phyloP scores from a whole-genome alignment of 1,140 invertebrate species.

The Medauroidea extradentata region DNA sequence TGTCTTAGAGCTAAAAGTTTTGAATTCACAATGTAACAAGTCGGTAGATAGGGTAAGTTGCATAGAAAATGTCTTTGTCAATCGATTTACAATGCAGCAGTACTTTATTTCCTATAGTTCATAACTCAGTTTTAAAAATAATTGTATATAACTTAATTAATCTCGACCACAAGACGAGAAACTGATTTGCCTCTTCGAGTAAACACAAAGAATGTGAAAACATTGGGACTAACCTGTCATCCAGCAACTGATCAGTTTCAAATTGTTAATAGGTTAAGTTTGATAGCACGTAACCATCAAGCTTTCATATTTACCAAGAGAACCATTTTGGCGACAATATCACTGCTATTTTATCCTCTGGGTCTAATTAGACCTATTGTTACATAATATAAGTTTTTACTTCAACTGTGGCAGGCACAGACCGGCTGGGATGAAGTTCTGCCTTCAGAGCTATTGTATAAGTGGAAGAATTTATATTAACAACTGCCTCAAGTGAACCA shows the following conservation, averaged over 20 bases:
- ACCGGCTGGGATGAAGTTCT: background rate
- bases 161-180: constrained; percentile 9
- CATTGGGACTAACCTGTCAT: constrained; percentile 14
- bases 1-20: no score
- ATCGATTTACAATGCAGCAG: no score
- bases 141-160: background rate
- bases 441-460: no score
- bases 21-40: no score
- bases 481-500: constrained; percentile 11
- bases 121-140: background rate
- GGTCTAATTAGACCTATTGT: background rate
- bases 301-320: background rate
- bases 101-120: no score
- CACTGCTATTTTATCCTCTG: no score
- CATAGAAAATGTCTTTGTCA: no score
- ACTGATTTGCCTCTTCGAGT: background rate
- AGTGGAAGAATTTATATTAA: background rate
- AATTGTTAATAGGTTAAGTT: constrained; percentile 1
- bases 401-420: no score
- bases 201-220: background rate
- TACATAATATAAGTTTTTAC: no score
- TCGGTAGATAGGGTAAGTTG: no score
- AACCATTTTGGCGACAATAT: no score
- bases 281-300: background rate
- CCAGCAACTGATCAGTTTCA: constrained; percentile 16